Base-by-base conservation (phyloP, 92 coral and sea anemone species). In the Nematostella vectensis region DNA sequence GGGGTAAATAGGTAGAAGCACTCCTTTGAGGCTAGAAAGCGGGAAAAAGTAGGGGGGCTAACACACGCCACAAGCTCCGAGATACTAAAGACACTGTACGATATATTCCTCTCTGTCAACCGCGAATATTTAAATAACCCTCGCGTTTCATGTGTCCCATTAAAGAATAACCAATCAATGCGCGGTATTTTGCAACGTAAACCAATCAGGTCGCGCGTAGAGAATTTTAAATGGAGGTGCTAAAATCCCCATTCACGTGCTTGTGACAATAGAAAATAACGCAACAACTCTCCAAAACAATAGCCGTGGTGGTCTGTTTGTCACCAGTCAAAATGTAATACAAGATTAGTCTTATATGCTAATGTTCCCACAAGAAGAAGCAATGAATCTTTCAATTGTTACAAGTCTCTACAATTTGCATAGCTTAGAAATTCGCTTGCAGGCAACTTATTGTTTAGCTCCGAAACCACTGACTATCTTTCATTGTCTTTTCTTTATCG, bases 61-160 rank as follows among this genome's bases (percentile, higher is more conserved):
- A n/a, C n/a, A n/a, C n/a, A n/a, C n/a, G n/a, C n/a, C n/a, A n/a
- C n/a, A n/a, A n/a, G n/a, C n/a, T n/a, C n/a, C n/a, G n/a, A n/a
- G n/a, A n/a, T n/a, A n/a, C n/a, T n/a, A n/a, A n/a, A n/a, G n/a
- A n/a, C n/a, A n/a, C n/a, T n/a, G n/a, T n/a, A n/a, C n/a, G n/a
- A n/a, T n/a, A n/a, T n/a, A n/a, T n/a, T n/a, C n/a, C n/a, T n/a
- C n/a, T 80, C 70, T 80, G 73, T 75, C 95, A 72, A 85, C 88
- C 95, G 95, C 95, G 95, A 85, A 85, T 85, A 80, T 85, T 85
- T 85, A 85, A 85, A 85, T 85, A 85, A 83, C 95, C 83, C 78
- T 79, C 76, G 72, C 87, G 80, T 73, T 78, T 85, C 88, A 80
- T 82, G 81, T 85, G 76, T 75, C 95, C 83, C 75, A 85, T 85